Percentiles rank a stretch among this genome's conserved stretches.
These are phyloP conservation scores for Astreopora myriophthalma DNA, from an alignment of 64 coral and sea anemone genomes.

Conservation along the genomic window DNA sequence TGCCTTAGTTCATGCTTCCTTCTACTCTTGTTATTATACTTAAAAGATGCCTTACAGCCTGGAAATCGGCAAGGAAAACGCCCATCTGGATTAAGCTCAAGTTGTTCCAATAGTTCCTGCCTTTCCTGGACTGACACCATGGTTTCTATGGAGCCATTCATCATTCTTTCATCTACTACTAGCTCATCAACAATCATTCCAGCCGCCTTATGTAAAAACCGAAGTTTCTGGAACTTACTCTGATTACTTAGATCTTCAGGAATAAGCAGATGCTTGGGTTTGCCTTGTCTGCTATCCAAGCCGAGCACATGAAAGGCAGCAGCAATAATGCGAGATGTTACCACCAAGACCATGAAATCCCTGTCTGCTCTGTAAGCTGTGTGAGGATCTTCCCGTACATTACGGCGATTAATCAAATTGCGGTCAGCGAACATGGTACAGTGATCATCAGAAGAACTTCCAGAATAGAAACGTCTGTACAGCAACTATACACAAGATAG, in stretches of 20 bases:
- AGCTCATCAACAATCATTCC: conserved; percentile 41
- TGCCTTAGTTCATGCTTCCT: conserved; percentile 75
- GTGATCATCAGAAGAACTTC: conserved; percentile 14
- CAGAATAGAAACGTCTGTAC: conserved; percentile 25
- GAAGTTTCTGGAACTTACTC: conserved; percentile 48
- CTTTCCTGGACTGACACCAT: conserved; percentile 50
- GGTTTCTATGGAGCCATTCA: conserved; percentile 1
- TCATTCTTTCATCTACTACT: neutral
- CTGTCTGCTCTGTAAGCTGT: conserved; percentile 8
- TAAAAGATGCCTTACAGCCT: conserved; percentile 68
- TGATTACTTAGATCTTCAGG: conserved; percentile 8
- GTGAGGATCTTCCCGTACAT: conserved; percentile 48
- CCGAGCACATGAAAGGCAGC: conserved; percentile 46
- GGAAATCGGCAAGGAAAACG: conserved; percentile 71
- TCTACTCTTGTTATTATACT: conserved; percentile 69
- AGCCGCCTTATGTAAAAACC: conserved; percentile 51
- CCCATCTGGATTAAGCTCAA: conserved; percentile 47
- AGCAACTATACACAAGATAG: conserved; percentile 42
- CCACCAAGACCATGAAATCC: conserved; percentile 34
- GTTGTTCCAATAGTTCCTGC: conserved; percentile 31
- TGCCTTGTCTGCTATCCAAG: neutral
- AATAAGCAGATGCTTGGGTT: conserved; percentile 13
- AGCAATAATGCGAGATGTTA: conserved; percentile 32
- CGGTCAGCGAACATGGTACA: conserved; percentile 42
- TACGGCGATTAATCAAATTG: conserved; percentile 26